A percentile compares a stretch with the other conserved stretches of the same genome.
Conservation (phyloP, 2,797 vertebrate species). For the Melanotaenia trifasciata region DNA sequence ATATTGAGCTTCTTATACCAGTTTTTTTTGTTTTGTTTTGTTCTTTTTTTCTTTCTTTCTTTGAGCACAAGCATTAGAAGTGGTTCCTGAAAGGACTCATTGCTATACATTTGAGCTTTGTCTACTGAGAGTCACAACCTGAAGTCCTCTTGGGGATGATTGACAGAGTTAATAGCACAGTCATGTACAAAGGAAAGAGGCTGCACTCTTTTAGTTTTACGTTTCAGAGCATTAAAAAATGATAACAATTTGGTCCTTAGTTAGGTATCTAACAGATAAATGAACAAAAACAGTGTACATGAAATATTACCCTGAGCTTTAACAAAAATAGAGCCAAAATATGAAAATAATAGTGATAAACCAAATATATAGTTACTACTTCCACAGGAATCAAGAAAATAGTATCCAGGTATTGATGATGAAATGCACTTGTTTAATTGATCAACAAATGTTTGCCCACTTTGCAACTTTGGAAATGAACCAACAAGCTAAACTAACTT, state of each 20-base stretch:
- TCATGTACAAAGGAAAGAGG: neutral
- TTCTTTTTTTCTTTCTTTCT: constrained; percentile 41
- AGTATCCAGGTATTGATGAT: neutral
- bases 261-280: neutral
- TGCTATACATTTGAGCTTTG: constrained; percentile 33
- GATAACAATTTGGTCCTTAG: neutral
- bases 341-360: neutral
- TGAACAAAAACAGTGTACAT: neutral
- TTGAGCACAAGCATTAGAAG: constrained; percentile 47
- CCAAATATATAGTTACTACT: neutral
- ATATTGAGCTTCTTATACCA: constrained; percentile 49
- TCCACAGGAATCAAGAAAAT: neutral
- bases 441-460: constrained; percentile 7
- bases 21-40: constrained; percentile 17
- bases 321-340: neutral
- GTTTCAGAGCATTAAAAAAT: neutral
- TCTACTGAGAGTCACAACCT: constrained; percentile 52
- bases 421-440: neutral
- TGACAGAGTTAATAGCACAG: constrained; percentile 1
- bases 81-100: constrained; percentile 38
- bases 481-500: no score
- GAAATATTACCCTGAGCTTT: neutral
- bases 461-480: neutral
- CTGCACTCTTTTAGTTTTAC: neutral
- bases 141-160: constrained; percentile 22